These are phyloP conservation scores for Upupa epops DNA, from an alignment of 2,113 vertebrate species.

Conservation along the genomic window DNA sequence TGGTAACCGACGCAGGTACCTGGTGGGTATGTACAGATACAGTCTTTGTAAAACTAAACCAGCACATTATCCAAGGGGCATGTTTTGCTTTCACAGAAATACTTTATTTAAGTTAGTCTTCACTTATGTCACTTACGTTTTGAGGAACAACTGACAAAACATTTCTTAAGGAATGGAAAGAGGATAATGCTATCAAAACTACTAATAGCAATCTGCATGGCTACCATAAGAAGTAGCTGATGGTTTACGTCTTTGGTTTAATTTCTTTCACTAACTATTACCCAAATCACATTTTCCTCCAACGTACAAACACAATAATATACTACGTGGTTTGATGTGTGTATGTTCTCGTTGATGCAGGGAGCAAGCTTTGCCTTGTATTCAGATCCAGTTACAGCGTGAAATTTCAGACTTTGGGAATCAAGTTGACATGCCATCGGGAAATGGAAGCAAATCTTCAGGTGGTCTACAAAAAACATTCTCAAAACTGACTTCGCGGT, in stretches of 20 bases:
- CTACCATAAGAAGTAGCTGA: not conserved
- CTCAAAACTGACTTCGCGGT: slow-evolving; percentile 95
- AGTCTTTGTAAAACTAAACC: not conserved
- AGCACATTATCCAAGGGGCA: not conserved
- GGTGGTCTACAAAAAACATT: slow-evolving; percentile 95
- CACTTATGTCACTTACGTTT: not conserved
- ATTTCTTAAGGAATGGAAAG: not conserved
- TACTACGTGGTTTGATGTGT: not conserved
- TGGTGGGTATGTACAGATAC: not conserved
- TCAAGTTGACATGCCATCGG: slow-evolving; percentile 83
- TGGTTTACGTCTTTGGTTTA: not conserved
- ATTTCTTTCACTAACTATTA: not conserved
- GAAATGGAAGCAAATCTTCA: slow-evolving; percentile 87
- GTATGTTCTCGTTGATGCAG: slow-evolving; percentile 69
- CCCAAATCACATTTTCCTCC: fast-evolving
- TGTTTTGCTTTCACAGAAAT: not conserved
- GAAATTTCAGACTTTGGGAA: slow-evolving; percentile 86
- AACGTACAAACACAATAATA: not conserved
- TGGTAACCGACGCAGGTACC: not conserved
- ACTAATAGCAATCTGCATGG: not conserved
- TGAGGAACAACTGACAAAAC: not conserved
- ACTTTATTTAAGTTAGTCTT: not conserved
- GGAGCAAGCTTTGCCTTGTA: slow-evolving; percentile 93
- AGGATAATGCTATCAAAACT: not conserved
- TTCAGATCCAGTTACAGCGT: slow-evolving; percentile 95